A percentile compares a stretch with the other conserved stretches of the same genome.
Conservation (phyloP, 30 jellyfish, hydroid and myxozoan species). For the Hydractinia echinata region DNA sequence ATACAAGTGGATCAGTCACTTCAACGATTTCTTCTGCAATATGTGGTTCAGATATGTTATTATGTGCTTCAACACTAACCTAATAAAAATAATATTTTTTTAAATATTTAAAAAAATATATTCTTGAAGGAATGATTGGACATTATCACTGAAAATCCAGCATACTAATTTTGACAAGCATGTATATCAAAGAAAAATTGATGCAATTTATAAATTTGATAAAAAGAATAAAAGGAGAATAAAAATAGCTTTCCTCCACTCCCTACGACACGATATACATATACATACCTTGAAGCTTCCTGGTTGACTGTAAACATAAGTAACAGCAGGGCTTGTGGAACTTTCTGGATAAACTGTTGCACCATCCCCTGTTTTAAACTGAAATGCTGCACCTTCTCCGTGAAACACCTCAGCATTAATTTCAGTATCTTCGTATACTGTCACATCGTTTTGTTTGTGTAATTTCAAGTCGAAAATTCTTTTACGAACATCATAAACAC, state of each 20-base stretch:
- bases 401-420: slow-evolving; percentile 7
- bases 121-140: no score
- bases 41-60: slow-evolving; percentile 64
- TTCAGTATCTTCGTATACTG: background rate
- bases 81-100: background rate
- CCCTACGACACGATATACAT: no score
- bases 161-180: no score
- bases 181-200: no score
- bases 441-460: background rate
- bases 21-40: slow-evolving; percentile 31
- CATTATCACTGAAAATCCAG: no score
- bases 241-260: background rate
- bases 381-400: slow-evolving; percentile 23
- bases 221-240: background rate
- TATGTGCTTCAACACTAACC: slow-evolving; percentile 56
- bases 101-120: background rate
- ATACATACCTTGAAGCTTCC: slow-evolving; percentile 42
- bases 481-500: slow-evolving; percentile 75
- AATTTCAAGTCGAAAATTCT: slow-evolving; percentile 62
- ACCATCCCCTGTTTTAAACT: slow-evolving; percentile 20
- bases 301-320: slow-evolving; percentile 21
- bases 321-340: background rate
- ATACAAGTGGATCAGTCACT: slow-evolving; percentile 41
- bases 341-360: background rate
- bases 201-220: no score